Evolutionary conservation across 2,797 vertebrate genomes (phyloP).

Genomic region (Neostethus bicornis): DNA sequence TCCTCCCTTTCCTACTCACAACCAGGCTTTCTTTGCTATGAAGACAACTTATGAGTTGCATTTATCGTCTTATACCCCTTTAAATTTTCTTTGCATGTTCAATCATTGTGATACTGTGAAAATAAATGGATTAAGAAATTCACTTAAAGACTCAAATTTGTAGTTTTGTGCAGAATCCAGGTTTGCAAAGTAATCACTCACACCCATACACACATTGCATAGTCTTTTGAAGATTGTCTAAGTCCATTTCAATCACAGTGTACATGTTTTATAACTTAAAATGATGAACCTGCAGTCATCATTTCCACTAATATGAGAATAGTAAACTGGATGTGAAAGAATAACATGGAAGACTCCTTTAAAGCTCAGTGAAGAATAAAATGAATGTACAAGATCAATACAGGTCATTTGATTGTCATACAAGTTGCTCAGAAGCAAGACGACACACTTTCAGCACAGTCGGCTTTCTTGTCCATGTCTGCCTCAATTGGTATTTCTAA

Average conservation of each 20-base stretch:
- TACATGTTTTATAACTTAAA: slow-evolving; percentile 58
- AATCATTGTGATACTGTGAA: slow-evolving; percentile 43
- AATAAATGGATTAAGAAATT: slow-evolving; percentile 60
- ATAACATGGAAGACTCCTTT: slow-evolving; percentile 79
- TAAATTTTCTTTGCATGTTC: slow-evolving; percentile 26
- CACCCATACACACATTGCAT: slow-evolving; percentile 69
- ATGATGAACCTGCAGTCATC: slow-evolving; percentile 52
- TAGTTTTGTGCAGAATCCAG: slow-evolving; percentile 60
- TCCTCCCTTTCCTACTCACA: slow-evolving; percentile 21
- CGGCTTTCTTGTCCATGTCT: slow-evolving; percentile 19
- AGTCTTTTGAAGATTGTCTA: slow-evolving; percentile 83
- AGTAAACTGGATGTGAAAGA: slow-evolving; percentile 64
- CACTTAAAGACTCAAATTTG: slow-evolving; percentile 54
- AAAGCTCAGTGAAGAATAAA: slow-evolving; percentile 43
- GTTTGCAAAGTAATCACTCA: slow-evolving; percentile 53
- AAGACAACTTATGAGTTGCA: slow-evolving; percentile 27
- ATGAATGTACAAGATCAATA: slow-evolving; percentile 47
- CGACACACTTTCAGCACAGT: slow-evolving; percentile 11
- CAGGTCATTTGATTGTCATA: slow-evolving; percentile 67
- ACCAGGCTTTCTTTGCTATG: slow-evolving; percentile 36
- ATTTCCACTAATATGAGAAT: slow-evolving; percentile 53
- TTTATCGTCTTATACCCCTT: slow-evolving; percentile 27
- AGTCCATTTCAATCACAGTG: slow-evolving; percentile 79
- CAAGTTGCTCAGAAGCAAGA: slow-evolving; percentile 34
- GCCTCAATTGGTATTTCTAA: slow-evolving; percentile 20